Percentiles rank a stretch among this genome's conserved stretches.
phyloP scores from a whole-genome alignment of 1,140 invertebrate species.

The Drosophila pectinifera region DNA sequence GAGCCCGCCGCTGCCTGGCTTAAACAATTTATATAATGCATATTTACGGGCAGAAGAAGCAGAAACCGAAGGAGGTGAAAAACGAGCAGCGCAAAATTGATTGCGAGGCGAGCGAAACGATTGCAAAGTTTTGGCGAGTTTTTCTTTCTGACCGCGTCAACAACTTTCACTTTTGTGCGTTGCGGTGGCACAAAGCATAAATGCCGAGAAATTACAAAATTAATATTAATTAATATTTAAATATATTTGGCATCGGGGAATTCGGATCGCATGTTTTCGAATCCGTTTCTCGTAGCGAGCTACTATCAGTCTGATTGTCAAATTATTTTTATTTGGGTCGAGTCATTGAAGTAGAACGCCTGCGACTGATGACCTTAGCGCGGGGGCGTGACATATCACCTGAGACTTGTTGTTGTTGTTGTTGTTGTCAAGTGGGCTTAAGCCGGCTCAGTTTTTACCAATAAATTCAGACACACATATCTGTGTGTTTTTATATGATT shows the following conservation, averaged over 20 bases:
- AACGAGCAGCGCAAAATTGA: constrained; percentile 52
- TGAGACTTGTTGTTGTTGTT: constrained; percentile 54
- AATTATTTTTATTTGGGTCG: constrained; percentile 68
- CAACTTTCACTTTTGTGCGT: constrained; percentile 75
- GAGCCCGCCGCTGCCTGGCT: constrained; percentile 19
- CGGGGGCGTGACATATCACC: constrained; percentile 57
- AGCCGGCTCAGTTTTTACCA: constrained; percentile 36
- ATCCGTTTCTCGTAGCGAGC: constrained; percentile 11
- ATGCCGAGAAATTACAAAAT: constrained; percentile 65
- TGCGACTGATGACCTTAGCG: constrained; percentile 62
- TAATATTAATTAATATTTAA: constrained; percentile 75
- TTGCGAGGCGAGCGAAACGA: constrained; percentile 48
- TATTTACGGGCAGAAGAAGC: constrained; percentile 47
- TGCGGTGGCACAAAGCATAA: constrained; percentile 39
- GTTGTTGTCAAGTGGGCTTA: constrained; percentile 58
- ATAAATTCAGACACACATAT: constrained; percentile 8
- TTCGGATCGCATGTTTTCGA: constrained; percentile 1
- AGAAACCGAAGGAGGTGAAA: constrained; percentile 34
- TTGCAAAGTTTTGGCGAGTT: constrained; percentile 61
- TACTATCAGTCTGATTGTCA: constrained; percentile 30
- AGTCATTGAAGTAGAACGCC: constrained; percentile 77
- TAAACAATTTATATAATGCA: constrained; percentile 74
- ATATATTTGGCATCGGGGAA: constrained; percentile 41
- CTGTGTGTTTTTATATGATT: not conserved
- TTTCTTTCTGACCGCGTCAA: constrained; percentile 69